Conservation (phyloP, 2,113 vertebrate species). For the Plestiodon gilberti region DNA sequence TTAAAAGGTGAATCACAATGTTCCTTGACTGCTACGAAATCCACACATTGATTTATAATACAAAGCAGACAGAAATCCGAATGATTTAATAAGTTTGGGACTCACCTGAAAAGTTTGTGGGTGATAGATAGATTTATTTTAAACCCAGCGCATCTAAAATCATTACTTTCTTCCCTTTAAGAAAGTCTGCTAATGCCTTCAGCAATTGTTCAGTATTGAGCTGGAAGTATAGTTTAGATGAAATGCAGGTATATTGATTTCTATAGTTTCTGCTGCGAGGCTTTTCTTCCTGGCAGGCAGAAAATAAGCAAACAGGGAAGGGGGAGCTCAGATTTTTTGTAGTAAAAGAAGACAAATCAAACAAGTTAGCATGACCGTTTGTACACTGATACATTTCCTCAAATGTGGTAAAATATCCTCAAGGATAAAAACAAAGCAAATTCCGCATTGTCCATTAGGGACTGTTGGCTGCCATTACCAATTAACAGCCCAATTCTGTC, state of each 20-base stretch:
- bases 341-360: not conserved
- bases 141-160: not conserved
- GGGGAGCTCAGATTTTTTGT: not conserved
- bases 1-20: not conserved
- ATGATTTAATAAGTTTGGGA: not conserved
- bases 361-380: not conserved
- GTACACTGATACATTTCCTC: not conserved
- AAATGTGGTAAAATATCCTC: not conserved
- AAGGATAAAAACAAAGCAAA: not conserved
- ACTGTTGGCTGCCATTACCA: not conserved
- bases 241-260: constrained; percentile 17
- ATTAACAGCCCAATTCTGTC: no score
- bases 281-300: not conserved
- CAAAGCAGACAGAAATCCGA: not conserved
- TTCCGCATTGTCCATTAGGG: not conserved
- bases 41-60: not conserved
- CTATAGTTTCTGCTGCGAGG: not conserved
- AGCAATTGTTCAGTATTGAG: not conserved
- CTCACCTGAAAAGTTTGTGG: not conserved
- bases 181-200: not conserved
- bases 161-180: not conserved
- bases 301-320: not conserved
- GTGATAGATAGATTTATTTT: not conserved
- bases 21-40: not conserved
- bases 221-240: not conserved